Conservation (phyloP, 2,797 vertebrate genomes). For the Potorous gilbertii region DNA sequence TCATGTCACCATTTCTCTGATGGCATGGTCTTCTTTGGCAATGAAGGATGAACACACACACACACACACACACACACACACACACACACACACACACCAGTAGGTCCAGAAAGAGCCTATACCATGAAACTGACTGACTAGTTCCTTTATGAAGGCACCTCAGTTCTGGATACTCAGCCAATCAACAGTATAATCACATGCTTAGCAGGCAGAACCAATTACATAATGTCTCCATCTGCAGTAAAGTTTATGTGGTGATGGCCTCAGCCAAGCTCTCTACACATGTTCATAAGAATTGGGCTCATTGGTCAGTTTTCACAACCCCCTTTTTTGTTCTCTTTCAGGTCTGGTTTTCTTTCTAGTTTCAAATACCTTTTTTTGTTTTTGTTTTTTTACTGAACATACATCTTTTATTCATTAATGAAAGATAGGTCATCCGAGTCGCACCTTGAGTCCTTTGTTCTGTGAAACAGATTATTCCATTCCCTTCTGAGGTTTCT, state of each 20-base stretch:
- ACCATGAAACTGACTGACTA: not conserved
- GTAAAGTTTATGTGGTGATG: not conserved
- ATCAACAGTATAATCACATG: not conserved
- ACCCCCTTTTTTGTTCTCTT: not conserved
- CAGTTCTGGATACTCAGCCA: not conserved
- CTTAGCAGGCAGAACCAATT: not conserved
- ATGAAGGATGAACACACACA: no score
- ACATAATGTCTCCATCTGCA: not conserved
- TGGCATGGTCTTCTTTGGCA: no score
- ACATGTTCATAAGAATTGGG: not conserved
- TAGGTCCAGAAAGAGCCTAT: not conserved
- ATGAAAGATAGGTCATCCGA: not conserved
- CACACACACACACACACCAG: not conserved
- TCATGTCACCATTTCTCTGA: no score
- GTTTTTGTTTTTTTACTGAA: not conserved
- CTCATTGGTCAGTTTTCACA: not conserved
- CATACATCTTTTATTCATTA: not conserved
- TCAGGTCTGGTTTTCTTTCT: not conserved
- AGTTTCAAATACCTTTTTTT: not conserved
- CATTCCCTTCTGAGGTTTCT: not conserved
- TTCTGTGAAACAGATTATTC: not conserved
- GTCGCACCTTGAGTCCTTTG: not conserved
- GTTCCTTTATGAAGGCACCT: not conserved
- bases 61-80: no score
- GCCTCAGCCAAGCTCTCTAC: not conserved